Conservation (phyloP, 2,113 vertebrate genomes). For the Actinemys pallida region DNA sequence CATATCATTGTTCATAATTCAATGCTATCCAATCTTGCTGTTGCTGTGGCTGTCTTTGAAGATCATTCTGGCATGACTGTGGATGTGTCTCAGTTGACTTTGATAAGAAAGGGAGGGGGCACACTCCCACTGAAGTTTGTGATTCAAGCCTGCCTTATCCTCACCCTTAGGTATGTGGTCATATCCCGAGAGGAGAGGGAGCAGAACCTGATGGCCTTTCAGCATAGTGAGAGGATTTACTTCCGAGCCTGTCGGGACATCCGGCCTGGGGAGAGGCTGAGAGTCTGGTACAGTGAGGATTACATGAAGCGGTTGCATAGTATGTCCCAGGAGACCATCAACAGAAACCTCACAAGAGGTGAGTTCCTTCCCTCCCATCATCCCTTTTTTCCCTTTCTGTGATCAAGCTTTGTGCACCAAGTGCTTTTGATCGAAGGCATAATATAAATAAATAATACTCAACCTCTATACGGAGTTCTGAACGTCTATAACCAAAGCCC, state of each 20-base stretch:
- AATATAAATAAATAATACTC: background rate
- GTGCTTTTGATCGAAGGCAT: background rate
- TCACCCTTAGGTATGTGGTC: constrained; percentile 86
- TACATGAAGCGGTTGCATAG: constrained; percentile 91
- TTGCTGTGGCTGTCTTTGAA: constrained; percentile 39
- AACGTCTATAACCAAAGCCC: background rate
- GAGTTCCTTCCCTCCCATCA: constrained; percentile 53
- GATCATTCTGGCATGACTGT: constrained; percentile 37
- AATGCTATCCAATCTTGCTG: constrained; percentile 39
- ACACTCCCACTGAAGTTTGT: background rate
- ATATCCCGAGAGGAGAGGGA: constrained; percentile 90
- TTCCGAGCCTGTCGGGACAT: constrained; percentile 90
- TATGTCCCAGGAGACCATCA: constrained; percentile 90
- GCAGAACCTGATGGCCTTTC: constrained; percentile 93
- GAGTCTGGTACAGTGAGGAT: constrained; percentile 95
- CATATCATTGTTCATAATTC: constrained; percentile 7
- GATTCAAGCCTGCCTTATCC: constrained; percentile 42
- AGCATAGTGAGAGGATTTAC: constrained; percentile 90
- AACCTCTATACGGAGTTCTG: background rate
- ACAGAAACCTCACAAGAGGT: constrained; percentile 88
- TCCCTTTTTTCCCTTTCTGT: background rate
- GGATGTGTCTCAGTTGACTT: background rate
- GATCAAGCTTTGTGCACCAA: background rate
- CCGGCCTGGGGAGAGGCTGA: constrained; percentile 86
- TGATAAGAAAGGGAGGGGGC: background rate